Evolutionary conservation across 2,113 vertebrate genomes (phyloP), one percentile per base, ranked within the genome.

Genomic region (Talpa occidentalis): DNA sequence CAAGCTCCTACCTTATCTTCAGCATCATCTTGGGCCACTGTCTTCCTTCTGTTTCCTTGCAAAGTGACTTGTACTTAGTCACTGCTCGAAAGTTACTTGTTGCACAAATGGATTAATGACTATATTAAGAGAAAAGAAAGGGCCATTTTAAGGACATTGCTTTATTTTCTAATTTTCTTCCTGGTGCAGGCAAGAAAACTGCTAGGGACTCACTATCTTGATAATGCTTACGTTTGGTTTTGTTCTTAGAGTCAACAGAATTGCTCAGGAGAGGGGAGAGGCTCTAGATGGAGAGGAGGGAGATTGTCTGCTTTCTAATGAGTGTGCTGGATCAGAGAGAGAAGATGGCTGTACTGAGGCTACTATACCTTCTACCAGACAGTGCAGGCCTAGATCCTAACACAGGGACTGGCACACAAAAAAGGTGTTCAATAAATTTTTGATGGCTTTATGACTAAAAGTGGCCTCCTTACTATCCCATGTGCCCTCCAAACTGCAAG

Each of bases 151-250:
- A 94, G 37, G 81, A 44, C 7, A 7, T 19, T 64, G 60, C 40
- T 91, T 73, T 74, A 69, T 70, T 90, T 92, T 74, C 15, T 84
- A 74, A 69, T 70, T 92, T 42, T 72, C 12, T 80, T 74, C 2
- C 22, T 74, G 56, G 14, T 3, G 70, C 3, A 85, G 10, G 37
- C 59, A 64, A 74, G 40, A 90, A 83, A 37, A 37, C 10, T 85
- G 54, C 47, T 81, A 28, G 24, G 40, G 12, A 32, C 30, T 1
- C 32, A 73, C 7, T n/a, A 32, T 16, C 40, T 78, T 82, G 32
- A 37, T 11, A 62, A 42, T 83, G 21, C 44, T 90, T 92, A 42
- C 21, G 37, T 83, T 81, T 52, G 44, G 47, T 37, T 52, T 77
- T 64, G 32, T 37, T n/a, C 81, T 91, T 72, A 52, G 44, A 93